Evolutionary conservation across 2,113 vertebrate genomes (phyloP).

Genomic region (Myrmophylax atrothorax): DNA sequence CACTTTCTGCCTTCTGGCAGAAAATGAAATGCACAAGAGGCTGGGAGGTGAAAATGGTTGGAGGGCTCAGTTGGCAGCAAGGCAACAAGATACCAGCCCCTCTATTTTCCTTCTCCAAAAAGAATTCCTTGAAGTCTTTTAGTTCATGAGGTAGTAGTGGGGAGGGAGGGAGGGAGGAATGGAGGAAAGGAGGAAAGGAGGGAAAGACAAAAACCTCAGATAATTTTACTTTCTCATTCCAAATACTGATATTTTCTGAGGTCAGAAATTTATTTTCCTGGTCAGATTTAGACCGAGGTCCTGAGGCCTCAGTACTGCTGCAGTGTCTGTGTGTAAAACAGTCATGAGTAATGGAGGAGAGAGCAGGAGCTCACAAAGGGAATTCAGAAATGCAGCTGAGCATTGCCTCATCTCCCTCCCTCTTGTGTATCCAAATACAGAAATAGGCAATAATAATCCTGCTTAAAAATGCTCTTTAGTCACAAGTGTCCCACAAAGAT

Average conservation of each 20-base stretch:
- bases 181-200: neutral
- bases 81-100: neutral
- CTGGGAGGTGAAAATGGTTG: neutral
- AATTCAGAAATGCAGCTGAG: neutral
- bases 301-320: neutral
- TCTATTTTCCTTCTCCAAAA: neutral
- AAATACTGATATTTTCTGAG: neutral
- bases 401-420: neutral
- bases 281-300: neutral
- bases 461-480: neutral
- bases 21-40: constrained; percentile 12
- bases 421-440: neutral
- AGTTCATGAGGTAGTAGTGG: neutral
- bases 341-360: neutral
- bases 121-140: neutral
- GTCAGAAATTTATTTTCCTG: neutral
- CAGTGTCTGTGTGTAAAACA: neutral
- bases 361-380: neutral
- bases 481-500: neutral
- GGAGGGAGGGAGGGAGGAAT: fast-evolving
- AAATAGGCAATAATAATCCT: neutral
- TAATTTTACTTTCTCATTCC: neutral
- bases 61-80: neutral
- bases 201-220: neutral
- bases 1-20: neutral